Base-by-base conservation (phyloP, 2,797 vertebrate species). In the Cyprinella venusta region DNA sequence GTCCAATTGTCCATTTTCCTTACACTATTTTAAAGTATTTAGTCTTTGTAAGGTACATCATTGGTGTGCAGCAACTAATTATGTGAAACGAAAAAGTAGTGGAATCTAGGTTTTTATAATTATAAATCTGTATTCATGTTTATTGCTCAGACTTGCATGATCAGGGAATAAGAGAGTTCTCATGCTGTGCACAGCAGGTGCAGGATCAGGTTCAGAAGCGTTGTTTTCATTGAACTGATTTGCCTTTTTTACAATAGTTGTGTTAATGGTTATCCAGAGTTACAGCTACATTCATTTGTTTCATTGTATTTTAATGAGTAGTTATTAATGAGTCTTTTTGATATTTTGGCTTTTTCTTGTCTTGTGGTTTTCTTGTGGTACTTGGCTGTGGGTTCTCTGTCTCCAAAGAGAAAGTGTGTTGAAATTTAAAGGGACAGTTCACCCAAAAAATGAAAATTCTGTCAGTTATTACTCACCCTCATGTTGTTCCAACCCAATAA, bases 271-370 rank as follows among this genome's bases (percentile, higher is more conserved):
- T 79, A 26, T 65, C 18, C 1, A 4, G 6, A 65, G 24, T 78
- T 9, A 5, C 8, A 0, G 30, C 24, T 64, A 48, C 33, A 15
- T 65, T 50, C 21, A 33, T 64, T 77, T 48, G 50, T 75, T 56
- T 48, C 40, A 21, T 64, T 64, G 59, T 33, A 19, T 64, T 59
- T n/a, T n/a, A n/a, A n/a, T n/a, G n/a, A n/a, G n/a, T n/a, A n/a
- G n/a, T 33, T 48, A 30, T 64, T 77, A 64, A 77, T 13, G 59
- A 78, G 40, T 21, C 75, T 64, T 16, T 75, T 36, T 56, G 52
- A 40, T 75, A 16, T 38, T n/a, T n/a, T n/a, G n/a, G n/a, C n/a
- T n/a, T n/a, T n/a, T n/a, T n/a, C n/a, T n/a, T n/a, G n/a, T n/a
- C n/a, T n/a, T 56, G 56, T 56, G 19, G 0, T 74, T 12, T 52